These are phyloP conservation scores for Aphodius sticticus DNA, from an alignment of 2,888 invertebrate species.

Conservation along the genomic window DNA sequence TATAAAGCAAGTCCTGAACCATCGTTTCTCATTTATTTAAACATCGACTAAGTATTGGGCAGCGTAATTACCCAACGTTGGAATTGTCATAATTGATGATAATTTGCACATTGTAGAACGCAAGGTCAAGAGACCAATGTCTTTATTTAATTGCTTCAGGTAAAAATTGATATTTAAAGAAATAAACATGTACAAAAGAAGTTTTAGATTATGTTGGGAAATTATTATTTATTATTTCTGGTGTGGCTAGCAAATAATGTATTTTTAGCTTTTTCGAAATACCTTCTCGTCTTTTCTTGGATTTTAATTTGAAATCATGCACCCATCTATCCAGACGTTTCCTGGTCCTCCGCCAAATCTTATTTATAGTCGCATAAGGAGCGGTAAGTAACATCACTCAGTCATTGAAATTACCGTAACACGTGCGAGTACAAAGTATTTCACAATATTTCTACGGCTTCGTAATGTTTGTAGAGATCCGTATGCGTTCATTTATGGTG, in stretches of 20 bases:
- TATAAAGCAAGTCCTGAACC: no score
- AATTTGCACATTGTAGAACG: no score
- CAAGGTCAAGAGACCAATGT: no score
- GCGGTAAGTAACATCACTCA: not conserved
- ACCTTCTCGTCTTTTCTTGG: not conserved
- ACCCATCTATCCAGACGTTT: not conserved
- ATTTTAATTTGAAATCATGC: not conserved
- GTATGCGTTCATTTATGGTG: not conserved
- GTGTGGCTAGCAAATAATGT: not conserved
- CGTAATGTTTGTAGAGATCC: not conserved
- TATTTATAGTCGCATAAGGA: not conserved
- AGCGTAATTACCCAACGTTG: no score
- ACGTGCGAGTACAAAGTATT: not conserved
- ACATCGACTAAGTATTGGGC: no score
- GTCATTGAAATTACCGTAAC: not conserved
- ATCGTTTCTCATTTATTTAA: no score
- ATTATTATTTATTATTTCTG: not conserved
- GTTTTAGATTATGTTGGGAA: not conserved
- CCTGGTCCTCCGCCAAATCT: not conserved
- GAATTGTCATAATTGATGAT: no score
- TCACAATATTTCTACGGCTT: not conserved
- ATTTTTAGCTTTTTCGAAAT: not conserved
- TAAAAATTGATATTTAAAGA: not conserved
- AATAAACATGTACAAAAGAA: not conserved
- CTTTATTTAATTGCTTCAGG: not conserved